Evolutionary conservation across 2,888 invertebrate species (phyloP), one percentile per base, ranked within the genome.

Genomic region (Leucoma salicis): DNA sequence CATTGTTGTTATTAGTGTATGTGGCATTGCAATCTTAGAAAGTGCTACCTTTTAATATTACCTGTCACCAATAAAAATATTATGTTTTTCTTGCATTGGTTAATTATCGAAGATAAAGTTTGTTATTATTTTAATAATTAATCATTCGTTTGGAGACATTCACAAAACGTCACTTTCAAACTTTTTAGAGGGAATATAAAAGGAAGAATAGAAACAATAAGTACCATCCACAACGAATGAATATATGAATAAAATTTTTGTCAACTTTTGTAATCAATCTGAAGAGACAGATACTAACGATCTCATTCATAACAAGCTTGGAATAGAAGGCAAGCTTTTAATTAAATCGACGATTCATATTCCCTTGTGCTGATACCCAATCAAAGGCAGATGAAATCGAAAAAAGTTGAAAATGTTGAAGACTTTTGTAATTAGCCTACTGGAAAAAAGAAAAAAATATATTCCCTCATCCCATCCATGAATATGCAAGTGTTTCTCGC

Each of bases 261-360:
- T 59, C 59, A 61, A 57, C 62, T 59, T 59, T 50, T 57, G 54
- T 61, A 58, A 61, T 61, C 61, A 58, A 61, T 61, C 56, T 53
- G 53, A 36, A 47, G 54, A 45, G 48, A 49, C 45, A 50, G 45
- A 45, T 49, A 47, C 61, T 61, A 61, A 61, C 61, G 61, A 61
- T 42, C 57, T 53, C 50, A 54, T 56, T 57, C 57, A 61, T 58
- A 61, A 56, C 56, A 61, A 61, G 51, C 57, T 57, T 49, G 25
- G 39, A 35, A 59, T 53, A 52, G 55, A 52, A 57, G 42, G 53
- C 53, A 57, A 51, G 47, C 48, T 58, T 69, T n/a, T 71, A 67
- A 74, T 75, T 67, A 72, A 74, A 70, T 70, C 66, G 56, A 49
- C 62, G 57, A 74, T 74, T 67, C 70, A 77, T 77, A 77, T 74